Evolutionary conservation across 2,888 invertebrate species (phyloP), one percentile per base, ranked within the genome.

Genomic region (Dermolepida albohirtum): DNA sequence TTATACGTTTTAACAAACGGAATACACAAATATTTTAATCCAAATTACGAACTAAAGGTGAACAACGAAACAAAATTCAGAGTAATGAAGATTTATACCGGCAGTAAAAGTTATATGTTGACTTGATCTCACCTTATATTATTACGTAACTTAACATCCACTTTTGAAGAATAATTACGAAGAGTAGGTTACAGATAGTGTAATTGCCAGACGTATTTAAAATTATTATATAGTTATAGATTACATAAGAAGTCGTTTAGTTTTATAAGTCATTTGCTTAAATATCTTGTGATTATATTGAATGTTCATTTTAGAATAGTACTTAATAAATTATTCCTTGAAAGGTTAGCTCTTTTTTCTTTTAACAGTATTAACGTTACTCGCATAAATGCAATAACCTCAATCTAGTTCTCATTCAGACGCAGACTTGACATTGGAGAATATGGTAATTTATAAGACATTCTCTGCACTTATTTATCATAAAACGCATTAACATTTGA

Each of bases 101-200:
- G 88, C 2, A 84, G 86, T 39, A 87, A 86, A 79, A 89, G 87
- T 75, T 91, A 91, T 81, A 85, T 89, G 74, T 88, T 86, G 73
- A 59, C 14, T 14, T 67, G 49, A 54, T 34, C 34, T 1, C 34
- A 34, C 1, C 34, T 22, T 34, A 34, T 10, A 34, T 5, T 7
- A 22, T 34, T 34, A 34, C 10, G 34, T 34, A 34, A 34, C 34
- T 8, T 34, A 6, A 34, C 6, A 8, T 34, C 1, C 6, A 34
- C 10, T 5, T 34, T 34, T 34, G 8, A 34, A 10, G 10, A 52
- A 64, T 51, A 17, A 29, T 49, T 39, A 27, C 14, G 59, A 27
- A 16, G 29, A 57, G 27, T 57, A 43, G 27, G 22, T 44, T 17
- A 17, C 12, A 27, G 29, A 17, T 5, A 34, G 29, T 29, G 59